Evolutionary conservation across 2,113 vertebrate species (phyloP).

Genomic region (Hassar affinis): DNA sequence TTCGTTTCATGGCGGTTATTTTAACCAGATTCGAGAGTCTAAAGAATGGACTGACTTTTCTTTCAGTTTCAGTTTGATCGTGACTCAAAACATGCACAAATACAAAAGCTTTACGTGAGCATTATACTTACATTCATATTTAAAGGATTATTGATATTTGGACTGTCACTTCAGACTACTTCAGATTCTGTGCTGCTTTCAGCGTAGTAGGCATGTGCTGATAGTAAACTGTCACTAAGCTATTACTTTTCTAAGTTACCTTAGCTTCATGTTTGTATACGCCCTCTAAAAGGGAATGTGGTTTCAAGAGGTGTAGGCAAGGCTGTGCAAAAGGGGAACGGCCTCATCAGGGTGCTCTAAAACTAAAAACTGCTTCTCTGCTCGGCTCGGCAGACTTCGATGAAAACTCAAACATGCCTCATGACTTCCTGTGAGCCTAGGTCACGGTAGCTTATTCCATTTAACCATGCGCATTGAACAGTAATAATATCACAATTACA

Average conservation of each 20-base stretch:
- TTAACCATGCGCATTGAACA: background rate
- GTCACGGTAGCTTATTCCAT: background rate
- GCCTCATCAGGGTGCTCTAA: background rate
- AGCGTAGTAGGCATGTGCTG: background rate
- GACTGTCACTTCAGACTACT: background rate
- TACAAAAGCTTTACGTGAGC: no score
- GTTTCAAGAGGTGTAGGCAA: background rate
- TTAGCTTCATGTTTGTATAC: background rate
- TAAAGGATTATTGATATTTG: no score
- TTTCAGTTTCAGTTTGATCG: no score
- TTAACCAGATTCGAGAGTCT: no score
- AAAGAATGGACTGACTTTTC: no score
- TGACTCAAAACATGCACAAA: no score
- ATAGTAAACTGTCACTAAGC: no score
- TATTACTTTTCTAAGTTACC: background rate
- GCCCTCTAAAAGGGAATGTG: background rate
- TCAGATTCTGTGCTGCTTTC: background rate
- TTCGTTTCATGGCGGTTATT: background rate
- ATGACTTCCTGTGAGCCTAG: background rate
- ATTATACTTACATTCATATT: no score
- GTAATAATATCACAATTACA: no score
- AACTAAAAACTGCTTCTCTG: no score
- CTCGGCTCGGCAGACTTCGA: background rate
- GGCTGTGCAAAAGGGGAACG: background rate
- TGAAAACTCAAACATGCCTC: background rate